Conservation (phyloP, 2,888 invertebrate genomes). For the Netelia melanura region DNA sequence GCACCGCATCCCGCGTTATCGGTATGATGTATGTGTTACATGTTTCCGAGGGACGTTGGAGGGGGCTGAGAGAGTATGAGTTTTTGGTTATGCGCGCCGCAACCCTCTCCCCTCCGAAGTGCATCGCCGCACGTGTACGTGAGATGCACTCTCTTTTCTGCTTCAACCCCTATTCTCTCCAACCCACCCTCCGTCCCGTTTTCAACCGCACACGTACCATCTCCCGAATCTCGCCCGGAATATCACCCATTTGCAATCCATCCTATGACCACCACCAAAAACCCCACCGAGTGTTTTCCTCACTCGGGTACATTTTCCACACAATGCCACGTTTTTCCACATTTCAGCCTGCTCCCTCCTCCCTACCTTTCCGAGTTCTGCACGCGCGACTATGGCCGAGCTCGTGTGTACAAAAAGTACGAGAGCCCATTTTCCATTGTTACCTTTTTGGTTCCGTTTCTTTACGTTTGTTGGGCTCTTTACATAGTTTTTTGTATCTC, state of each 20-base stretch:
- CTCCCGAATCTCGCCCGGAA: conserved; percentile 24
- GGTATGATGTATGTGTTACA: conserved; percentile 57
- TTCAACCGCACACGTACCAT: background rate
- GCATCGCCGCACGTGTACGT: background rate
- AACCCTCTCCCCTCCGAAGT: conserved; percentile 1
- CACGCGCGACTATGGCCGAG: background rate
- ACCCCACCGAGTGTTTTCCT: conserved; percentile 36
- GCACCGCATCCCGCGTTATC: conserved; percentile 53
- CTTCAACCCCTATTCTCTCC: conserved; percentile 4
- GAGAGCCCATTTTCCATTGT: conserved; percentile 50
- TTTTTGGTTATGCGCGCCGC: conserved; percentile 21
- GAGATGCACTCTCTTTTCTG: conserved; percentile 33
- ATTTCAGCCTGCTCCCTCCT: conserved; percentile 5
- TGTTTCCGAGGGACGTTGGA: conserved; percentile 7
- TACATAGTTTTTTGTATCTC: conserved; percentile 3
- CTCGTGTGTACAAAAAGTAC: conserved; percentile 6
- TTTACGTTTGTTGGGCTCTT: conserved; percentile 15
- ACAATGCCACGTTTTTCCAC: conserved; percentile 26
- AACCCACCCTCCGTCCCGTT: background rate
- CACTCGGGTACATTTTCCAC: conserved; percentile 26
- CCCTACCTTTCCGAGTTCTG: conserved; percentile 22
- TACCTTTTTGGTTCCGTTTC: conserved; percentile 33
- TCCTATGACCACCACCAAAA: conserved; percentile 50
- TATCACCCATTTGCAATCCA: conserved; percentile 41
- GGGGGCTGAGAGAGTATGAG: background rate